Evolutionary conservation across 1,140 invertebrate species (phyloP).

Genomic region (Diachasmimorpha longicaudata): DNA sequence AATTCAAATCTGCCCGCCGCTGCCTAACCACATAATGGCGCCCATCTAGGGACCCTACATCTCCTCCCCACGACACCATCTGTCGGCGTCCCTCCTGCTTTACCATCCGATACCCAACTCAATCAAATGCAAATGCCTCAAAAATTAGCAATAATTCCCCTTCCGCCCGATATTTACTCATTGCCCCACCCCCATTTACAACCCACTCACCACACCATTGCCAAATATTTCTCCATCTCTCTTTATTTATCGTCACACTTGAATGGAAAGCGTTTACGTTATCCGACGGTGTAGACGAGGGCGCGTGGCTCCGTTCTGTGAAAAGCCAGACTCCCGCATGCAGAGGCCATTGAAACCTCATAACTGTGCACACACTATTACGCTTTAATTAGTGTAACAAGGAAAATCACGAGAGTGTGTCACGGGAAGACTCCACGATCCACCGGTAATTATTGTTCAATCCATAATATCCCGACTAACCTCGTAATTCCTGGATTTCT

Average conservation of each 20-base stretch:
- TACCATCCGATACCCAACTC: neutral
- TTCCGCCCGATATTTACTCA: neutral
- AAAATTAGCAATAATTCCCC: neutral
- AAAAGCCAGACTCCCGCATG: neutral
- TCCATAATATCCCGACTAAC: neutral
- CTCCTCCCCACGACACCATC: too few relatives aligned
- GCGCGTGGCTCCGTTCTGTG: neutral
- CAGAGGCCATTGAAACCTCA: neutral
- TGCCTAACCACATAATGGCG: too few relatives aligned
- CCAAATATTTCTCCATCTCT: neutral
- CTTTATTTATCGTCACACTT: slow-evolving; percentile 7
- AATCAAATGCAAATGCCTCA: too few relatives aligned
- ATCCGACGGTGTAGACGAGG: neutral
- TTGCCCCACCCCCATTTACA: neutral
- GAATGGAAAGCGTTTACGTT: neutral
- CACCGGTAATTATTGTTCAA: neutral
- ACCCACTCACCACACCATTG: too few relatives aligned
- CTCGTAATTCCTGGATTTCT: neutral
- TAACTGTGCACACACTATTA: neutral
- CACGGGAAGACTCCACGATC: neutral
- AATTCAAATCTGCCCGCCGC: too few relatives aligned
- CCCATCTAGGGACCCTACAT: neutral
- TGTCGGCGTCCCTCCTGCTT: neutral
- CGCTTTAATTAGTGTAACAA: neutral
- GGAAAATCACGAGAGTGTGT: neutral